Evolutionary conservation across 2,888 invertebrate genomes (phyloP).

Genomic region (Andrena bucephala): DNA sequence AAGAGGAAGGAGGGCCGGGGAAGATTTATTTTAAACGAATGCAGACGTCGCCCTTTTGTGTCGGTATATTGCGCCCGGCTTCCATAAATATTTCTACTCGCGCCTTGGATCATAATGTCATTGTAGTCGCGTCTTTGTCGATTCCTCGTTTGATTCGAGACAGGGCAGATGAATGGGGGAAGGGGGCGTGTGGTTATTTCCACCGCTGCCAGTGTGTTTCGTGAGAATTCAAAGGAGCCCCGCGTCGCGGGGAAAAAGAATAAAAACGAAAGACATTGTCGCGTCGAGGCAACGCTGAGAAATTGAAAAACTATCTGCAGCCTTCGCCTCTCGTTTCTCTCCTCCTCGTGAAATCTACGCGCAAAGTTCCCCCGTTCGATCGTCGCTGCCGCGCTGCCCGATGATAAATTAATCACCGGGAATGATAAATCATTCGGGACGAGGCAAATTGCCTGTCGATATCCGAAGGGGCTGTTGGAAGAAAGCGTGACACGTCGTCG

Average conservation of each 20-base stretch:
- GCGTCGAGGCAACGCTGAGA: slow-evolving; percentile 28
- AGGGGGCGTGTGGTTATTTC: slow-evolving; percentile 12
- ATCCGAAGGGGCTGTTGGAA: neutral
- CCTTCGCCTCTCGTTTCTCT: neutral
- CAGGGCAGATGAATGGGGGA: neutral
- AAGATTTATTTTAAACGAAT: slow-evolving; percentile 42
- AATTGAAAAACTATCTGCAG: slow-evolving; percentile 63
- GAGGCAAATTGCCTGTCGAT: neutral
- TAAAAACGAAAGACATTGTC: slow-evolving; percentile 17
- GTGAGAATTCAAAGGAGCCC: slow-evolving; percentile 53
- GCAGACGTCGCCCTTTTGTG: slow-evolving; percentile 12
- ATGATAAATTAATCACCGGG: neutral
- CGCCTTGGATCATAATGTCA: slow-evolving; percentile 39
- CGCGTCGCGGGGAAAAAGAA: slow-evolving; percentile 17
- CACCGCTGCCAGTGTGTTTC: slow-evolving; percentile 40
- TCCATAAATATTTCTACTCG: slow-evolving; percentile 46
- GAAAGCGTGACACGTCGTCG: neutral
- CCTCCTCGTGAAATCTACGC: neutral
- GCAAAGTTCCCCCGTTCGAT: no score
- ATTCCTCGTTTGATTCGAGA: slow-evolving; percentile 37
- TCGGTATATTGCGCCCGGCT: slow-evolving; percentile 27
- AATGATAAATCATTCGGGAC: neutral
- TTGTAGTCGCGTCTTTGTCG: slow-evolving; percentile 32
- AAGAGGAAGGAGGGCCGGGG: no score
- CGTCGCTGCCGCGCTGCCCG: neutral